Evolutionary conservation across 2,888 invertebrate species (phyloP), one percentile per base, ranked within the genome.

Genomic region (Opisthograptis luteolata): DNA sequence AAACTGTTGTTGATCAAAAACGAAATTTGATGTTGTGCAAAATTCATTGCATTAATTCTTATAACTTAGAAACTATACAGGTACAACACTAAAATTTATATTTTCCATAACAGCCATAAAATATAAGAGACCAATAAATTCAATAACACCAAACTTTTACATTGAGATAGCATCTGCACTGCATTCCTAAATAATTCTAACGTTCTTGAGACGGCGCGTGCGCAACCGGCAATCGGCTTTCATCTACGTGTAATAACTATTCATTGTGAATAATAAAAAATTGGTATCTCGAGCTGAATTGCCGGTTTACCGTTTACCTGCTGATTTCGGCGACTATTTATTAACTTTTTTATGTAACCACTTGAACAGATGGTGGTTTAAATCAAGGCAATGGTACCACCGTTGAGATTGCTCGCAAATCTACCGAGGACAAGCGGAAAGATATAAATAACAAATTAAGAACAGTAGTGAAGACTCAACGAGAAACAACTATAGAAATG

Each of bases 161-260:
- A 50, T 66, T 17, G 17, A 56, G 74, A 75, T 76, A 74, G 50
- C 70, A 78, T 77, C 77, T 70, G 69, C 65, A 57, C 68, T 63
- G 66, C 76, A 79, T 78, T 79, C 80, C 76, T 47, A 67, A 73
- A 74, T 79, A 79, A 79, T 77, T 76, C 62, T 65, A 70, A 59
- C 60, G 60, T 61, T 49, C 50, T 10, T 12, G 20, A 28, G 27
- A 49, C 64, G 71, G 76, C 80, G 77, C 81, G 81, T 79, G 81
- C 81, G 65, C 70, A 62, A 63, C 66, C 64, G 62, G 57, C 74
- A 57, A 79, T 78, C 77, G 64, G 61, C 75, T 79, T 76, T 78
- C 80, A 79, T 81, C 79, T 78, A 65, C 68, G 68, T 70, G 68
- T 79, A 79, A 81, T 81, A 81, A 77, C 79, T 77, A 79, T 77